Conservation (phyloP, 2,888 invertebrate genomes). For the Lochmaea capreae region DNA sequence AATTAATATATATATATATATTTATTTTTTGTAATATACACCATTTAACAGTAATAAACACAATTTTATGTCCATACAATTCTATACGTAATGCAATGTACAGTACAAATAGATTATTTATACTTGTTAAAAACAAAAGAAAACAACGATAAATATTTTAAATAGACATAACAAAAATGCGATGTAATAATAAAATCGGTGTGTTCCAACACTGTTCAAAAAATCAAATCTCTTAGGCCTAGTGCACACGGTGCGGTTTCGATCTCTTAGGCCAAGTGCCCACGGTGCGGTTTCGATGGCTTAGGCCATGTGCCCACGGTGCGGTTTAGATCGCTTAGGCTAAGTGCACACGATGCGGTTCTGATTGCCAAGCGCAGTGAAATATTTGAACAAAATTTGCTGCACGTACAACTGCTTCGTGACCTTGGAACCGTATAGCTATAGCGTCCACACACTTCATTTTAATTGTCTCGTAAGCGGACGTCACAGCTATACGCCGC, state of each 20-base stretch:
- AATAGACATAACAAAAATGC: slow-evolving; percentile 40
- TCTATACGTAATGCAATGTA: slow-evolving; percentile 52
- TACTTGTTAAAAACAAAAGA: slow-evolving; percentile 45
- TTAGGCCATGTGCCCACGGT: too few relatives aligned
- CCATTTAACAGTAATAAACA: slow-evolving; percentile 54
- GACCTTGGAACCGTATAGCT: slow-evolving; percentile 5
- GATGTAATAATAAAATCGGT: slow-evolving; percentile 24
- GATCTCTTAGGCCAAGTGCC: too few relatives aligned
- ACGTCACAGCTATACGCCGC: too few relatives aligned
- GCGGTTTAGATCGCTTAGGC: too few relatives aligned
- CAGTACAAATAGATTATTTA: slow-evolving; percentile 48
- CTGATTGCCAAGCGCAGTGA: too few relatives aligned
- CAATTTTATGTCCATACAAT: slow-evolving; percentile 52
- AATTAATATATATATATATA: slow-evolving; percentile 36
- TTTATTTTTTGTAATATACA: slow-evolving; percentile 53
- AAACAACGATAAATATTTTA: slow-evolving; percentile 35
- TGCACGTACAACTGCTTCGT: too few relatives aligned
- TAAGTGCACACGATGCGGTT: too few relatives aligned
- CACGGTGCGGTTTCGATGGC: too few relatives aligned
- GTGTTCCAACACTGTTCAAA: not conserved
- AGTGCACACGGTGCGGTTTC: too few relatives aligned
- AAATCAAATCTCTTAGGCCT: too few relatives aligned
- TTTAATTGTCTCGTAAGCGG: too few relatives aligned
- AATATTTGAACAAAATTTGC: not conserved
- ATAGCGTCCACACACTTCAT: too few relatives aligned